These are phyloP conservation scores for Dolichoris vasculosae DNA, from an alignment of 1,140 invertebrate genomes.

Conservation along the genomic window DNA sequence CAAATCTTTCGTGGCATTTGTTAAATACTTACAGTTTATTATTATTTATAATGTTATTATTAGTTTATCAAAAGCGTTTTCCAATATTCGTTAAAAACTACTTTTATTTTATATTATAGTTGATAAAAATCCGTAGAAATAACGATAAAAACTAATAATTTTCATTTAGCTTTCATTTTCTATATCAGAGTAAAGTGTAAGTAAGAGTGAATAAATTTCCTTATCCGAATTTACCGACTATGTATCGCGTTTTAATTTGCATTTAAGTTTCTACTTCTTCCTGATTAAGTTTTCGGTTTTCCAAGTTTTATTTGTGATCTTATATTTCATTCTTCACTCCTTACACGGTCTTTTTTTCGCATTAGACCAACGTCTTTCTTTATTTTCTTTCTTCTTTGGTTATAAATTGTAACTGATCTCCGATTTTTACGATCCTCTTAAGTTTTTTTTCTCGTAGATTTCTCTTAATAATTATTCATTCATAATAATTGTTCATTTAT, in stretches of 20 bases:
- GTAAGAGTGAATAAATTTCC: not conserved
- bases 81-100: too few species aligned
- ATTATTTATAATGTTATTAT: not conserved
- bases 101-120: too few species aligned
- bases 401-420: not conserved
- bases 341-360: not conserved
- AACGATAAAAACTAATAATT: too few species aligned
- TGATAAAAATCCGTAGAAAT: too few species aligned
- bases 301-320: not conserved
- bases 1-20: not conserved
- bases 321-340: not conserved
- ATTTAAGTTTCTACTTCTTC: not conserved
- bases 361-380: not conserved
- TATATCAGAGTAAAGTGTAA: too few species aligned
- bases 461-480: not conserved
- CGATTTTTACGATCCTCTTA: not conserved
- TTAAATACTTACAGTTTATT: not conserved
- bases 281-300: not conserved
- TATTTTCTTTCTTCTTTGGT: not conserved
- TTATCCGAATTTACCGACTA: not conserved
- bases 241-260: not conserved
- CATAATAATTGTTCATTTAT: not conserved
- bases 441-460: not conserved
- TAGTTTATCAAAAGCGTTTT: too few species aligned
- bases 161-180: too few species aligned